A percentile compares a stretch with the other conserved stretches of the same genome.
These are phyloP conservation scores for Halcyon malimbica DNA, from an alignment of 2,113 vertebrate species.

Conservation along the genomic window DNA sequence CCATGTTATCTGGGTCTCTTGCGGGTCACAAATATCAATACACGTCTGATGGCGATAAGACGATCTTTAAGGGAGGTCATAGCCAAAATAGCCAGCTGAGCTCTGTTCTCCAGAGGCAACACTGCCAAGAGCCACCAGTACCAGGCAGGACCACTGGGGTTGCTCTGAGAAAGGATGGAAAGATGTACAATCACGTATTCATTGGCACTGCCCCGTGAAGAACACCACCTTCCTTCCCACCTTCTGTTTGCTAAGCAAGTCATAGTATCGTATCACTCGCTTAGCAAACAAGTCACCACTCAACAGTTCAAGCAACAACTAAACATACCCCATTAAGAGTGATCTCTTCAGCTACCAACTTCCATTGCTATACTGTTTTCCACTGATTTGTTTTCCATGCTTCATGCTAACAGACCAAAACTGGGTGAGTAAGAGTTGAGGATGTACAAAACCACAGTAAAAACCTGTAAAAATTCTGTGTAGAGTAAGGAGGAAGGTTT, in stretches of 20 bases:
- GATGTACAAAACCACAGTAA: background rate
- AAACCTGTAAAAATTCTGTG: background rate
- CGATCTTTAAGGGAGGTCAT: conserved; percentile 91
- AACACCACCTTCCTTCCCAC: background rate
- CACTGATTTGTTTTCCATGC: background rate
- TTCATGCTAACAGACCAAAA: background rate
- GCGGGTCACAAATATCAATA: conserved; percentile 88
- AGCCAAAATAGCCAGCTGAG: conserved; percentile 89
- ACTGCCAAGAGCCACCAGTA: conserved; percentile 93
- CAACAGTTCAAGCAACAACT: background rate
- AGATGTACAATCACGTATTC: background rate
- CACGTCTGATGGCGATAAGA: conserved; percentile 85
- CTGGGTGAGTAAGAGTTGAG: background rate
- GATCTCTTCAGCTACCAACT: background rate
- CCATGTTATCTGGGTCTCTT: conserved; percentile 84
- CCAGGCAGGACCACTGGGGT: conserved; percentile 89
- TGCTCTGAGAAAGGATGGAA: conserved; percentile 73
- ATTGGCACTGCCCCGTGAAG: background rate
- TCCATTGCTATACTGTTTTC: background rate
- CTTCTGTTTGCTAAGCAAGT: background rate
- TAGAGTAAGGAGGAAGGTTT: background rate
- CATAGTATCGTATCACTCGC: background rate
- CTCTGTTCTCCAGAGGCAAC: conserved; percentile 86
- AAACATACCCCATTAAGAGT: background rate
- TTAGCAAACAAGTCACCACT: background rate